Base-by-base conservation (phyloP, 2,888 invertebrate species). In the Lacanobia oleracea region DNA sequence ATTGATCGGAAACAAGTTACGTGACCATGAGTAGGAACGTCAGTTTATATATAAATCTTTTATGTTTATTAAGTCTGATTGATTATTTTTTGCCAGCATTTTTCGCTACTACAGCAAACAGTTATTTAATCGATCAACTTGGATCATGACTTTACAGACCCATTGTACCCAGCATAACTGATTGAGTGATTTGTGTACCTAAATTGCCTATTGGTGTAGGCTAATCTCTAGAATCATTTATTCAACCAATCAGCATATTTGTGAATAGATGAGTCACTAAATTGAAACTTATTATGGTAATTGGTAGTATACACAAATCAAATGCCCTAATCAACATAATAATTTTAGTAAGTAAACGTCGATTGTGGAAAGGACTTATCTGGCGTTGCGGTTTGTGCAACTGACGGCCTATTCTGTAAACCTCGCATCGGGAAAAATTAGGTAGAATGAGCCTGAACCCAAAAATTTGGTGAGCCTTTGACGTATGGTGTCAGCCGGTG, bases 141-240 rank as follows among this genome's bases (percentile, higher is more conserved):
- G 37, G 21, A 6, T 45, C 61, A 77, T 72, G 61, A 65, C 65
- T 81, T 65, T 40, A 57, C 43, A 56, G 68, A 59, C n/a, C 57
- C 33, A 66, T 72, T 81, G 67, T 57, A 67, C 48, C n/a, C 37
- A 53, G 37, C 62, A 63, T 45, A 54, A 48, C 54, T 62, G 68
- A 81, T 80, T 80, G 66, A 66, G 54, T 75, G 53, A 69, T 66
- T 78, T 68, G 61, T 68, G 37, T 56, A 27, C 21, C 27, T 59
- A 59, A 67, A 67, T 75, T 61, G 67, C 51, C 50, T 75, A 75
- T 69, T 80, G 69, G 53, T 75, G 57, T 56, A 69, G 54, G 12
- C 45, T 62, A 62, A 78, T 68, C 68, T 66, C 56, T 23, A 65
- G 33, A 56, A 67, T 51, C 43, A 27, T 67, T 77, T 75, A 60